These are phyloP conservation scores for Burhinus bistriatus DNA, from an alignment of 2,113 vertebrate genomes.

Conservation along the genomic window DNA sequence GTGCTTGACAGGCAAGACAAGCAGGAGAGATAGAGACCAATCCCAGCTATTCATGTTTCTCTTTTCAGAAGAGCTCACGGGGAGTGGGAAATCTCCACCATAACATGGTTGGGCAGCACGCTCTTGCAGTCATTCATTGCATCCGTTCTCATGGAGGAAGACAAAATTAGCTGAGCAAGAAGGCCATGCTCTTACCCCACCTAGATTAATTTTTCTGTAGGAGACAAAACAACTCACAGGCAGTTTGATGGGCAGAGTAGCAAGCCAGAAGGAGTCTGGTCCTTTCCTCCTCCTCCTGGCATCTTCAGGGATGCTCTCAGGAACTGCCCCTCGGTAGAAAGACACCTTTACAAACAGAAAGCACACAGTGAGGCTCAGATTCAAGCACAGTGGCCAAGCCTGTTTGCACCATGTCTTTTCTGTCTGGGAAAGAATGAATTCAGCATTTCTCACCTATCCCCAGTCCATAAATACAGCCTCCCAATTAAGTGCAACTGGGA, in stretches of 20 bases:
- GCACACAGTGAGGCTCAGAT: neutral
- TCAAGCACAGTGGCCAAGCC: neutral
- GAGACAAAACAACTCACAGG: conserved; percentile 75
- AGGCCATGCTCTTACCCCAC: neutral
- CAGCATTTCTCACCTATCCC: neutral
- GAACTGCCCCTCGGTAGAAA: conserved; percentile 90
- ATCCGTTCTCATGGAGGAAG: neutral
- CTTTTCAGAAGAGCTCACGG: neutral
- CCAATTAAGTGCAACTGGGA: neutral
- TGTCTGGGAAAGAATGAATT: neutral
- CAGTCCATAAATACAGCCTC: neutral
- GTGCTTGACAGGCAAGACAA: neutral
- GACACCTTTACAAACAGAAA: conserved; percentile 84
- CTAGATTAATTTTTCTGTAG: neutral
- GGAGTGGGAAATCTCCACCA: neutral
- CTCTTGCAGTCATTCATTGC: neutral
- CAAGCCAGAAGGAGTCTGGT: conserved; percentile 84
- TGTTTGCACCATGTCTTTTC: neutral
- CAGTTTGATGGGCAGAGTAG: conserved; percentile 90
- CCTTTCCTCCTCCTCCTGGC: conserved; percentile 83
- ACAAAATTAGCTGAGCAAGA: neutral
- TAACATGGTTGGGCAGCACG: neutral
- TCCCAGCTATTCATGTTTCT: neutral
- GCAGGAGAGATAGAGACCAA: neutral
- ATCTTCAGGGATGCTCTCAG: conserved; percentile 81